Evolutionary conservation across 2,797 vertebrate genomes (phyloP), one percentile per base, ranked within the genome.

Genomic region (Cirrhinus mrigala): DNA sequence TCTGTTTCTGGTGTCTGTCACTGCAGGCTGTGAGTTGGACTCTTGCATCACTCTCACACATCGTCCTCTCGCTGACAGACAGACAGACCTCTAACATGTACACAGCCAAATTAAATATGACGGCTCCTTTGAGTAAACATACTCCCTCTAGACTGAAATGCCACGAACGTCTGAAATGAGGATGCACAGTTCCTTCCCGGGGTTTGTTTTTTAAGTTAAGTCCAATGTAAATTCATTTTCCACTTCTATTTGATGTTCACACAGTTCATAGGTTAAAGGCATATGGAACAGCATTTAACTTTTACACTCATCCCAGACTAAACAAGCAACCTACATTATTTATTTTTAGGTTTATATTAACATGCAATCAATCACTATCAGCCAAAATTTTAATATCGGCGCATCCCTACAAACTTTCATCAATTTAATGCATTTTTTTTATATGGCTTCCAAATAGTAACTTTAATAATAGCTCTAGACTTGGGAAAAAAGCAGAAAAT

Each of bases 41-140:
- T 44, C 46, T 79, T 27, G 84, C 24, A 18, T 79, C 77, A 48
- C 40, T 27, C 76, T 40, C 54, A 24, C 71, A 69, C 29, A 64
- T 80, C 29, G 44, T 37, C 18, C 11, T 8, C 29, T 69, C 68
- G 29, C 77, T 77, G 62, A 48, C 16, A 37, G 52, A 52, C 75
- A 54, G 64, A 58, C 80, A 82, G 22, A 60, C 44, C 11, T 54
- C 48, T 85, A 84, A 85, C 60, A 58, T 58, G n/a, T 69, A 77
- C 54, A 66, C 64, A 81, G 33, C n/a, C 60, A 76, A 60, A 78
- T 79, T 40, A 76, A 75, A 71, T 44, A 73, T 74, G 62, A 83
- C 22, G 22, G 80, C 44, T 52, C 11, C 56, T 73, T 78, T 81
- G 22, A n/a, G 37, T 64, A 29, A 60, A 71, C 78, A 69, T 8